A percentile compares a stretch with the other conserved stretches of the same genome.
Conservation (phyloP, 1,140 invertebrate genomes). For the Drosophila kepulauana region DNA sequence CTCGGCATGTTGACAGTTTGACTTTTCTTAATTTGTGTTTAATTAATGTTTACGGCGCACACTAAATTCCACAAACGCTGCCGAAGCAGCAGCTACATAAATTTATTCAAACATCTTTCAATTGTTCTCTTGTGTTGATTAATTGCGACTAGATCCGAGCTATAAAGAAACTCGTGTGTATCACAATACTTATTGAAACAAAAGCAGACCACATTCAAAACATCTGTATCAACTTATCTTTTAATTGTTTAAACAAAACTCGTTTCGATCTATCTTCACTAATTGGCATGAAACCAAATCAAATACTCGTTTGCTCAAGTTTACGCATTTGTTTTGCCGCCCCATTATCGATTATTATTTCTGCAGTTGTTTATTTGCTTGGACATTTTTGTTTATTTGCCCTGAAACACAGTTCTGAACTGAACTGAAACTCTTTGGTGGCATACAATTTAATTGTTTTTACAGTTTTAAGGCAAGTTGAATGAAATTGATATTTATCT, state of each 20-base stretch:
- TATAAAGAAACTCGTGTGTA: neutral
- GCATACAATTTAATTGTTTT: neutral
- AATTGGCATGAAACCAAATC: conserved; percentile 8
- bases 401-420: neutral
- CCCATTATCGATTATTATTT: conserved; percentile 19
- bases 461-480: neutral
- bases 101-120: conserved; percentile 13
- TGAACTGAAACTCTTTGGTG: neutral
- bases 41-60: conserved; percentile 58
- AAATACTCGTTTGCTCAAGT: conserved; percentile 9
- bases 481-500: neutral
- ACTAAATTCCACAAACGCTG: conserved; percentile 37
- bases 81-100: neutral
- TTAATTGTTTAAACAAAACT: conserved; percentile 17
- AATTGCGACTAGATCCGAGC: neutral
- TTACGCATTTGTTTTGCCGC: conserved; percentile 16
- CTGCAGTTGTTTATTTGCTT: conserved; percentile 8
- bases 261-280: conserved; percentile 13
- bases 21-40: conserved; percentile 71
- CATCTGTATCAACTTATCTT: conserved; percentile 5
- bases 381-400: neutral
- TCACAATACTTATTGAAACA: neutral
- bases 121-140: neutral
- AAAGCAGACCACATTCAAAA: neutral
- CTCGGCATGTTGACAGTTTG: conserved; percentile 68